phyloP scores from a whole-genome alignment of 2,797 vertebrate species.

The Onychomys leucogaster region DNA sequence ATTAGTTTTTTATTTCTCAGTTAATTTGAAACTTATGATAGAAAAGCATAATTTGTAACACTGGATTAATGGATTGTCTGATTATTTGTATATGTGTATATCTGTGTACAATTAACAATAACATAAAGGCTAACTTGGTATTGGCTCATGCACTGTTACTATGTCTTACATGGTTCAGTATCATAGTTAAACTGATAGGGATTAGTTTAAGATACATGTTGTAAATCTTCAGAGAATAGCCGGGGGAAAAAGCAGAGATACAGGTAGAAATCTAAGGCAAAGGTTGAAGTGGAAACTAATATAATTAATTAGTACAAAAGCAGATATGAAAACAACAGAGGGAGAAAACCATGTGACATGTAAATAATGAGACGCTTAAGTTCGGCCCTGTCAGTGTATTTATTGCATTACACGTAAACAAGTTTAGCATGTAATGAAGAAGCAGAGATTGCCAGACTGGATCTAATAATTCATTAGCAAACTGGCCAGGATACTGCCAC shows the following conservation, averaged over 20 bases:
- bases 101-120: background rate
- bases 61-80: background rate
- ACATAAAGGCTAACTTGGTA: background rate
- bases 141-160: background rate
- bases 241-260: background rate
- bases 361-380: background rate
- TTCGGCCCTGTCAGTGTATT: background rate
- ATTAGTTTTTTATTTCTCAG: background rate
- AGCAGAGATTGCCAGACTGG: background rate
- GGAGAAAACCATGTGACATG: background rate
- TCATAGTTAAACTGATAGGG: background rate
- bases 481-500: background rate
- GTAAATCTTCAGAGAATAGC: background rate
- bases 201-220: background rate
- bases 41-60: background rate
- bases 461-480: background rate
- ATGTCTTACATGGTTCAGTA: background rate
- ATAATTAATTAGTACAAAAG: background rate
- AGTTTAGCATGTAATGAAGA: background rate
- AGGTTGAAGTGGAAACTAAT: background rate
- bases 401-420: background rate
- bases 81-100: background rate
- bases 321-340: background rate
- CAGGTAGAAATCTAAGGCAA: background rate
- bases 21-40: background rate